These are phyloP conservation scores for Peucedramus taeniatus DNA, from an alignment of 2,113 vertebrate species.

Conservation along the genomic window DNA sequence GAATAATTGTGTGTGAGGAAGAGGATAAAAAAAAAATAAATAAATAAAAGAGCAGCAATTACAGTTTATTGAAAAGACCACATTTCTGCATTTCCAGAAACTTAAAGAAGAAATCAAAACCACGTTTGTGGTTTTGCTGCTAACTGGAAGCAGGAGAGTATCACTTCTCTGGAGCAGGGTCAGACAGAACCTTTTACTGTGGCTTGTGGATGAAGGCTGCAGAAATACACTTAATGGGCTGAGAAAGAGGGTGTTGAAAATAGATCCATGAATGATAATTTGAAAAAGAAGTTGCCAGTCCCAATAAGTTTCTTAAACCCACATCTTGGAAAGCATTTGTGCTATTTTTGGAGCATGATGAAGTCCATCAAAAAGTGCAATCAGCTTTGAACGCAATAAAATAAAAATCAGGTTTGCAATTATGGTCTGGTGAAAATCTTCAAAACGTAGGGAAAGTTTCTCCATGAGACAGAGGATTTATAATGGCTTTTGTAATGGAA, in stretches of 20 bases:
- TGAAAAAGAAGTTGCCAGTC: conserved; percentile 43
- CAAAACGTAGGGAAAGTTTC: background rate
- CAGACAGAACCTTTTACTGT: conserved; percentile 44
- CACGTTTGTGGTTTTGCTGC: conserved; percentile 2
- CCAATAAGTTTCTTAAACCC: background rate
- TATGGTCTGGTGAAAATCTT: background rate
- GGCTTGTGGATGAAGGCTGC: background rate
- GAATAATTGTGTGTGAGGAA: background rate
- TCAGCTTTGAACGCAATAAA: background rate
- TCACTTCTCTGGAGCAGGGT: conserved; percentile 13
- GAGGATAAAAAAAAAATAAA: background rate
- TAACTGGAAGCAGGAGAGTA: conserved; percentile 49
- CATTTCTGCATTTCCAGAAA: conserved; percentile 44
- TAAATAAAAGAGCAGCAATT: background rate
- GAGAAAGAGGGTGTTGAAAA: conserved; percentile 60
- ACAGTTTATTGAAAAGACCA: conserved; percentile 2
- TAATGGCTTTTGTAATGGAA: conserved; percentile 7
- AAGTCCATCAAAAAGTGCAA: background rate
- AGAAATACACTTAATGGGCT: conserved; percentile 20
- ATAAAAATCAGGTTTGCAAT: conserved; percentile 41
- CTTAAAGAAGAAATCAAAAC: conserved; percentile 24
- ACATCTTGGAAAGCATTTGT: conserved; percentile 15
- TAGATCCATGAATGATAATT: conserved; percentile 15
- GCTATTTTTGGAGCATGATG: background rate
- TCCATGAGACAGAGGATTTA: background rate